Conservation (phyloP, 2,888 invertebrate genomes). For the Pollenia angustigena region DNA sequence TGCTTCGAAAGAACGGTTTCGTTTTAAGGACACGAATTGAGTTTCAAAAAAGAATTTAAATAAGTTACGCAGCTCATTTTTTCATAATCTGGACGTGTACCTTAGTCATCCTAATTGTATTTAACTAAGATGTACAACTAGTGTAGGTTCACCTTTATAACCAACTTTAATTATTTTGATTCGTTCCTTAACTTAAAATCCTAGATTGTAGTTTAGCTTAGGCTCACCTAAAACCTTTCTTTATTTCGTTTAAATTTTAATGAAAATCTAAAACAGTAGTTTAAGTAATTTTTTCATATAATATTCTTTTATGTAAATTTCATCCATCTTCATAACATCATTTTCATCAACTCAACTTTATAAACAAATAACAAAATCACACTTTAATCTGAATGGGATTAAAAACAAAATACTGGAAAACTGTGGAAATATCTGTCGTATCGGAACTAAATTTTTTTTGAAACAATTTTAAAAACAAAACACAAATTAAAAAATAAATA, state of each 20-base stretch:
- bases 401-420: constrained; percentile 25
- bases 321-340: constrained; percentile 62
- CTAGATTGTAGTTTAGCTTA: background rate
- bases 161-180: too few relatives aligned
- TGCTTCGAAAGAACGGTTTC: too few relatives aligned
- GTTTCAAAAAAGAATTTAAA: too few relatives aligned
- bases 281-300: constrained; percentile 45
- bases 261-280: constrained; percentile 21
- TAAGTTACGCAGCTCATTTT: too few relatives aligned
- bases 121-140: too few relatives aligned
- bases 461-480: constrained; percentile 18
- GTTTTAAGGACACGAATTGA: too few relatives aligned
- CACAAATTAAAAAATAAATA: constrained; percentile 81
- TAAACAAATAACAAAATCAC: constrained; percentile 43
- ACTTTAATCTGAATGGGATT: constrained; percentile 45
- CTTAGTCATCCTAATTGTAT: too few relatives aligned
- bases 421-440: constrained; percentile 26
- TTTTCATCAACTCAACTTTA: constrained; percentile 61
- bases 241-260: background rate
- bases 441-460: constrained; percentile 42
- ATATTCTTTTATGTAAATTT: constrained; percentile 64
- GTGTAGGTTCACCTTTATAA: too few relatives aligned
- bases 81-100: too few relatives aligned
- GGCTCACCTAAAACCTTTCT: background rate
- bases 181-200: background rate